Percentiles rank a stretch among this genome's conserved stretches.
phyloP scores from a whole-genome alignment of 2,888 invertebrate species.

The Sarcophaga carnaria region DNA sequence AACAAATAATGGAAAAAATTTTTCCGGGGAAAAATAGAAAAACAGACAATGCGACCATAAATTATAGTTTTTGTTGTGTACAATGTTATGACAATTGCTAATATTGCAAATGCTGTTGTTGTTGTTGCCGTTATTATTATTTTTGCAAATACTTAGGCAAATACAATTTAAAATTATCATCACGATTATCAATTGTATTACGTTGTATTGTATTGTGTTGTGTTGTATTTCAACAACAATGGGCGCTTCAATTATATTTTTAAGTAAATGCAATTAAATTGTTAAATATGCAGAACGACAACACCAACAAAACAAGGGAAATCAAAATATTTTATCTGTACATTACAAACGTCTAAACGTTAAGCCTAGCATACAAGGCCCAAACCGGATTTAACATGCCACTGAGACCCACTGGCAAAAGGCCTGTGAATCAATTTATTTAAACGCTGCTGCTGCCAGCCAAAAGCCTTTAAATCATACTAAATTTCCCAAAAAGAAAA shows the following conservation, averaged over 20 bases:
- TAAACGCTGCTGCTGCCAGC: constrained; percentile 51
- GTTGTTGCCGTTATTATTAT: not conserved
- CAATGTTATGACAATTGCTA: not conserved
- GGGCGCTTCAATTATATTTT: constrained; percentile 51
- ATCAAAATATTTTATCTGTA: no score
- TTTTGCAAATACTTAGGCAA: constrained; percentile 33
- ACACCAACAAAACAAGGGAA: constrained; percentile 9
- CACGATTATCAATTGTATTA: constrained; percentile 65
- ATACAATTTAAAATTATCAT: constrained; percentile 60
- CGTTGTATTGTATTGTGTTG: no score
- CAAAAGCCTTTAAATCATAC: constrained; percentile 66
- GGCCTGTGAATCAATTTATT: constrained; percentile 61
- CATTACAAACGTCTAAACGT: not conserved
- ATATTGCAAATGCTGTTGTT: not conserved
- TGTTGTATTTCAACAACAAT: constrained; percentile 44
- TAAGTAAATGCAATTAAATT: constrained; percentile 66
- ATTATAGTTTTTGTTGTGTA: not conserved
- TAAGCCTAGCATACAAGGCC: not conserved
- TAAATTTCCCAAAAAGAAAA: constrained; percentile 36
- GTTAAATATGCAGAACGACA: constrained; percentile 60
- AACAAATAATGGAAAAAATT: no score
- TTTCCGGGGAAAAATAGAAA: no score
- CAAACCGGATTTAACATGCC: not conserved
- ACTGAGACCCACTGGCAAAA: constrained; percentile 28
- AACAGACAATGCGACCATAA: not conserved